Base-by-base conservation (phyloP, 2,113 vertebrate genomes). In the Terrapene triunguis region DNA sequence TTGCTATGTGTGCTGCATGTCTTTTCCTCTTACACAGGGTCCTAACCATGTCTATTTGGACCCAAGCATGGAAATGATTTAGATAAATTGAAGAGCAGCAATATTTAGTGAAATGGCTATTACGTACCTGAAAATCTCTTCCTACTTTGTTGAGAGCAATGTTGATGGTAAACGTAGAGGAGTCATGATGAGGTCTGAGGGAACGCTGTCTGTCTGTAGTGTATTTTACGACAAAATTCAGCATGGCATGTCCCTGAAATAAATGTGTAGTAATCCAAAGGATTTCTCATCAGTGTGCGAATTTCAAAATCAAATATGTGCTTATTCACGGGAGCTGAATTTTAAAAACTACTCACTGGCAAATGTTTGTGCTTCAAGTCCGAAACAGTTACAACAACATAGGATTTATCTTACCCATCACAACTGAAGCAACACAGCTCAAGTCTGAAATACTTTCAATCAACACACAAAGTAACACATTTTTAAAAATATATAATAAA, bases 151-250 rank as follows among this genome's bases (percentile, higher is more conserved):
- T 99, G 84, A 99, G 99, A 13, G 99, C 99, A 0, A 99, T 99
- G 96, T 99, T 99, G 96, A 99, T 99, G 4, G 99, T 99, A 97
- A 99, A 99, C 0, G 99, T 99, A 29, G 99, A 99, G n/a, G 99
- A 99, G 84, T 99, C 99, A 2, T 99, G 99, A 95, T 99, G 99
- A 62, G 99, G 99, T 81, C 98, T 99, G 57, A 99, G 97, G 0
- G 98, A 99, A 0, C 99, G 96, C 4, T 99, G 99, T 93, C 99
- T 98, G 2, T 96, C 98, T 8, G 99, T 99, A 2, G 99, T 99
- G 80, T 99, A 99, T 97, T 99, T 99, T 16, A 99, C 99, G n/a
- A 99, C 99, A 88, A 99, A 99, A 98, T 99, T 99, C 98, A 99
- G 97, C 12, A 99, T 16, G 2, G 99, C 99, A 89, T 97, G 99